Evolutionary conservation across 2,113 vertebrate species (phyloP), one percentile per base, ranked within the genome.

Genomic region (Hylia prasina): DNA sequence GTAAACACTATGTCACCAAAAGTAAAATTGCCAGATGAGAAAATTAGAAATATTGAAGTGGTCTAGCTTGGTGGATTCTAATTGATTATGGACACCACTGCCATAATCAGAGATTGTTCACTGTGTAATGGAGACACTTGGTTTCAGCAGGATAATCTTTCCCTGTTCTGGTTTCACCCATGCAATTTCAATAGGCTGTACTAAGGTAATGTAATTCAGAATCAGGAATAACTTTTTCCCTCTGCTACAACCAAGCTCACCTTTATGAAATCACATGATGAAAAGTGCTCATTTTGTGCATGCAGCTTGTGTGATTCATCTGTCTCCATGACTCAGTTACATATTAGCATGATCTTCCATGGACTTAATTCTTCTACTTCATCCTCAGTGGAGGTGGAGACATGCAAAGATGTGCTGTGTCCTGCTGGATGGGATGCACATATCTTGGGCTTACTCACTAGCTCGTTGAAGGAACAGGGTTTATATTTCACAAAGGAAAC

Each of bases 41-140:
- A 95, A 96, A 96, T 96, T 80, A 96, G 91, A 83, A 93, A 79
- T 39, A 86, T 73, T 95, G 37, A 71, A 96, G 87, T 72, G 13
- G 65, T 77, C 63, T 80, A 72, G 15, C 42, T 64, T 5, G 19
- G 56, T 80, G 72, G 84, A 82, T 97, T 93, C 84, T 94, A 94
- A 97, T 96, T 94, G 95, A 79, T 94, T 87, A 87, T 94, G 87
- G 90, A 53, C 31, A 93, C 64, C 58, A 48, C 18, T 65, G 47
- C 58, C 56, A 61, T 78, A 89, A 94, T 76, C 40, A 70, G 93
- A 60, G 19, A 22, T 82, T 68, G 57, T 89, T 91, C 71, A 44
- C 69, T 72, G 76, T 13, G 21, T 87, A 93, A 86, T 56, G 42
- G 60, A 58, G 81, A 82, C 66, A 50, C 77, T 89, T 78, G 42